Percentiles rank a stretch among this genome's conserved stretches.
Conservation (phyloP, 1,140 invertebrate genomes). For the Rhopalosiphum maidis region DNA sequence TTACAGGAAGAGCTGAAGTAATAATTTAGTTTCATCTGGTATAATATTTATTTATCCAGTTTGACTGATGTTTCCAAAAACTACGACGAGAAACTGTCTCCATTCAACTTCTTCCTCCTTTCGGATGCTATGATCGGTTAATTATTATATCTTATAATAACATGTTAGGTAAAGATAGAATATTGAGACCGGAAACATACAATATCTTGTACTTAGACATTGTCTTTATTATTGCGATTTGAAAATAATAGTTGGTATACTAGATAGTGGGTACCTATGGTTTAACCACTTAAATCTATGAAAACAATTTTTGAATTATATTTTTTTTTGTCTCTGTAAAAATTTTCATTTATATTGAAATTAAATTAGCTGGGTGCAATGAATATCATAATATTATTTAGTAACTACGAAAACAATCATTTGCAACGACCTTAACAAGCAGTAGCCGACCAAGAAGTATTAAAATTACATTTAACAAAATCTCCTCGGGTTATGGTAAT, state of each 20-base stretch:
- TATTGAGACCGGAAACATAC: not conserved
- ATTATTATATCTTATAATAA: not conserved
- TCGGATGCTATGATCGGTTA: not conserved
- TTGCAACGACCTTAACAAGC: not conserved
- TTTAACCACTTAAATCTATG: not conserved
- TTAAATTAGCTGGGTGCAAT: not conserved
- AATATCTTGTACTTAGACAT: not conserved
- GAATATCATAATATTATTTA: not conserved
- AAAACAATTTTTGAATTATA: not conserved
- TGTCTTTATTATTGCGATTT: not conserved
- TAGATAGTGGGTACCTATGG: not conserved
- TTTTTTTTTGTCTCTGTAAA: not conserved
- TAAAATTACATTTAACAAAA: not conserved
- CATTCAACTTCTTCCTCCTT: not conserved
- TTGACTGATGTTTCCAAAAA: not conserved
- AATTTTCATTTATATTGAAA: not conserved
- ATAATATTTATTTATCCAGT: not conserved
- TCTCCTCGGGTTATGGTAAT: not conserved
- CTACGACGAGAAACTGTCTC: not conserved
- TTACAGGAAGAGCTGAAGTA: not conserved
- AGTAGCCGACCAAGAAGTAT: not conserved
- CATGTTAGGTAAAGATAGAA: not conserved
- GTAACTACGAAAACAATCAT: not conserved
- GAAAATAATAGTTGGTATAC: not conserved
- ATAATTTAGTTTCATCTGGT: not conserved